Evolutionary conservation across 2,113 vertebrate species (phyloP).

Genomic region (Sarotherodon lohbergeri): DNA sequence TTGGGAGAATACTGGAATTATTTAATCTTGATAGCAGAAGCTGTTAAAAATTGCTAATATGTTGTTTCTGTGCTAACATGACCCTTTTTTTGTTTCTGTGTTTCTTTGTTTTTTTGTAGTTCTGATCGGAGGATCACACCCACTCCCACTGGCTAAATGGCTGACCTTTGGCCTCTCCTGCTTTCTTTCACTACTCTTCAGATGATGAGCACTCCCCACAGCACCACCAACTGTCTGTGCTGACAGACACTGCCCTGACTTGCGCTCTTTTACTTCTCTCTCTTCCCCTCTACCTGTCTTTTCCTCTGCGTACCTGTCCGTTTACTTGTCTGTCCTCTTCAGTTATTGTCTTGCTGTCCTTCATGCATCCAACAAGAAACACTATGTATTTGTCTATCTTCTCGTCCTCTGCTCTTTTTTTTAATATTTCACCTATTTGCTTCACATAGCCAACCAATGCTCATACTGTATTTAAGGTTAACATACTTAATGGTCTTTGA

Average conservation of each 20-base stretch:
- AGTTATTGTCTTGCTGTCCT: neutral
- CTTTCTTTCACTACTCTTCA: conserved; percentile 60
- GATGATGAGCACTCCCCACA: conserved; percentile 71
- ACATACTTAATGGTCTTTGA: conserved; percentile 20
- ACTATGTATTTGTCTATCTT: neutral
- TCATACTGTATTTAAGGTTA: conserved; percentile 42
- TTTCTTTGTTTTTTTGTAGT: conserved; percentile 47
- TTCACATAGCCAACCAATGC: conserved; percentile 18
- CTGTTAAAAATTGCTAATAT: neutral
- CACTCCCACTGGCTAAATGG: conserved; percentile 52
- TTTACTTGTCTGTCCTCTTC: neutral
- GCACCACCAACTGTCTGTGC: conserved; percentile 41
- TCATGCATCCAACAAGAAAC: neutral
- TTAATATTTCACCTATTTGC: neutral
- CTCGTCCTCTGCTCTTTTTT: conserved; percentile 19
- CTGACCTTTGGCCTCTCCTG: conserved; percentile 60
- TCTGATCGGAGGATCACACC: conserved; percentile 63
- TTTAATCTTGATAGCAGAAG: neutral
- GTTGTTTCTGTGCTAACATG: neutral
- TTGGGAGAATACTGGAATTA: neutral
- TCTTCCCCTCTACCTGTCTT: neutral
- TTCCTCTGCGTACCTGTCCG: neutral
- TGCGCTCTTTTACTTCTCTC: conserved; percentile 32
- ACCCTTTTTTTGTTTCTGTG: neutral
- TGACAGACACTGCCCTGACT: conserved; percentile 64